Evolutionary conservation across 2,113 vertebrate genomes (phyloP).

Genomic region (Oncorhynchus keta): DNA sequence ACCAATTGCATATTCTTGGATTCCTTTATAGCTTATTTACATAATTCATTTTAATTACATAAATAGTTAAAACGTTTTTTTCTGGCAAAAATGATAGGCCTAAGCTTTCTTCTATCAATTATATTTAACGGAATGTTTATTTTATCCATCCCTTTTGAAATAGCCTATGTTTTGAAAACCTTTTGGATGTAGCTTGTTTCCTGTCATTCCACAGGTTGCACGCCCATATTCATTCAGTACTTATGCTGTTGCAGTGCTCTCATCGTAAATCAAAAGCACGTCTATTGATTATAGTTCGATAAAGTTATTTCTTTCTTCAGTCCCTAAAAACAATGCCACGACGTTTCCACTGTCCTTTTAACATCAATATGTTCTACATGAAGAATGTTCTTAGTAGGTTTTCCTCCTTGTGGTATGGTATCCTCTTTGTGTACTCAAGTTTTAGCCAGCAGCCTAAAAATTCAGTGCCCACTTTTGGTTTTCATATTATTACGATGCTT

Average conservation of each 20-base stretch:
- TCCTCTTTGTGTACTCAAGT: conserved; percentile 37
- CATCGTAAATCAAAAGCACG: conserved; percentile 4
- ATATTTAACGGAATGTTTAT: conserved; percentile 42
- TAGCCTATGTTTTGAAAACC: conserved; percentile 13
- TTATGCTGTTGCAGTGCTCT: conserved; percentile 26
- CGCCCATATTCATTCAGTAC: conserved; percentile 14
- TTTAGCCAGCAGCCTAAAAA: conserved; percentile 36
- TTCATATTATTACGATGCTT: conserved; percentile 3
- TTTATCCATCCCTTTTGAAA: conserved; percentile 65
- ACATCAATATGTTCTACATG: conserved; percentile 25
- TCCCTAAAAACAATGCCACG: conserved; percentile 1
- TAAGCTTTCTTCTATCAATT: conserved; percentile 25
- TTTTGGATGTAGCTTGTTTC: conserved; percentile 63
- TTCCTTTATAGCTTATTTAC: conserved; percentile 96
- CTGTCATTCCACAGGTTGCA: conserved; percentile 13
- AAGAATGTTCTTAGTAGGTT: conserved; percentile 13
- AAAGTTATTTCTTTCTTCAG: background rate
- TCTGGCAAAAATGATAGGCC: conserved; percentile 67
- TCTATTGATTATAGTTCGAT: background rate
- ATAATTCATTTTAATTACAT: conserved; percentile 97
- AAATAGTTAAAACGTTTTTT: conserved; percentile 87
- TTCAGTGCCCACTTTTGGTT: conserved; percentile 19
- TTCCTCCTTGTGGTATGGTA: background rate
- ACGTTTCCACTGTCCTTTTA: background rate
- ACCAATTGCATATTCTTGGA: conserved; percentile 99